Conservation (phyloP, 2,888 invertebrate genomes). For the Torymus auratus region DNA sequence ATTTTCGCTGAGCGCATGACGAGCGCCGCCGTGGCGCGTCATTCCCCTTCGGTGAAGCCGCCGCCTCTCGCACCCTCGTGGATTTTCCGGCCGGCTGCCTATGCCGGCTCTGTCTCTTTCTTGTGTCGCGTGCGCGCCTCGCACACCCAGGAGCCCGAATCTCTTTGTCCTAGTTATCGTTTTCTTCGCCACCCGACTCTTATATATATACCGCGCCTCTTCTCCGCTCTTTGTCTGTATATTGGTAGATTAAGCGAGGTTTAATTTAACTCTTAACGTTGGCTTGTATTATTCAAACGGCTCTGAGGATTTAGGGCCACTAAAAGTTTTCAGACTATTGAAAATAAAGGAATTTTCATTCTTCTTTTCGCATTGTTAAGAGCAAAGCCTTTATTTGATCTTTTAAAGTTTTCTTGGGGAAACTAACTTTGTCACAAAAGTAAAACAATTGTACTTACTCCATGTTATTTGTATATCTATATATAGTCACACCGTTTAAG, state of each 20-base stretch:
- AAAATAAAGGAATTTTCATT: slow-evolving; percentile 3
- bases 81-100: slow-evolving; percentile 27
- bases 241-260: slow-evolving; percentile 24
- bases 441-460: too few relatives aligned
- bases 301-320: background rate
- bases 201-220: background rate
- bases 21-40: background rate
- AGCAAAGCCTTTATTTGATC: too few relatives aligned
- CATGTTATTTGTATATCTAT: too few relatives aligned
- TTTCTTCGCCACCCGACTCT: slow-evolving; percentile 30
- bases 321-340: background rate
- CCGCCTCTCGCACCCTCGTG: slow-evolving; percentile 16
- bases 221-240: slow-evolving; percentile 2
- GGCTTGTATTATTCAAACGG: background rate
- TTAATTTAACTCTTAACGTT: slow-evolving; percentile 37
- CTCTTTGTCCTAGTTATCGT: slow-evolving; percentile 54
- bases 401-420: too few relatives aligned
- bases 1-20: slow-evolving; percentile 28
- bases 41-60: slow-evolving; percentile 6
- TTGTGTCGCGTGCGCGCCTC: background rate
- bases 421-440: too few relatives aligned
- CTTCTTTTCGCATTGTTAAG: background rate
- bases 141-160: slow-evolving; percentile 17
- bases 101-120: background rate
- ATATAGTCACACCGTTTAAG: too few relatives aligned